These are phyloP conservation scores for Pygoscelis antarcticus DNA, from an alignment of 2,113 vertebrate genomes.

Conservation along the genomic window DNA sequence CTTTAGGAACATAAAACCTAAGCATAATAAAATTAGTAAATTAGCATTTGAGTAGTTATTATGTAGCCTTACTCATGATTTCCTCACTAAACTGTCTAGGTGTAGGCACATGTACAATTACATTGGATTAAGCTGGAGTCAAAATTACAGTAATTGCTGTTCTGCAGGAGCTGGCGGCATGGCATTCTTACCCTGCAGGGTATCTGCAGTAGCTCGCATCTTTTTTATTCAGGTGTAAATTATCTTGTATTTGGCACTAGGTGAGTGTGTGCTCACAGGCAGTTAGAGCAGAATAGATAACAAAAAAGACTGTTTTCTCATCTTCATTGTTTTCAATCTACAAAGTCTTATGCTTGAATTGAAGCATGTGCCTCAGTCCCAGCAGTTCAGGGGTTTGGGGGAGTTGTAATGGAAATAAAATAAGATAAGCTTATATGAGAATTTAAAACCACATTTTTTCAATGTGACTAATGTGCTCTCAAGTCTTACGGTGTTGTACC, in stretches of 20 bases:
- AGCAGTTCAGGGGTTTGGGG: not conserved
- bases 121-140: not conserved
- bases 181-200: not conserved
- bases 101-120: not conserved
- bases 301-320: not conserved
- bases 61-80: not conserved
- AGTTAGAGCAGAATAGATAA: not conserved
- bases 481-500: not conserved
- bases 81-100: not conserved
- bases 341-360: not conserved
- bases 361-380: not conserved
- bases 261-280: not conserved
- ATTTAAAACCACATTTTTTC: not conserved
- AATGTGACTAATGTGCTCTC: not conserved
- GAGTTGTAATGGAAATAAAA: not conserved
- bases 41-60: not conserved
- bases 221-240: slow-evolving; percentile 5
- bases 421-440: not conserved
- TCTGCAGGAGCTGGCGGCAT: not conserved
- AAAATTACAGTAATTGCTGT: not conserved
- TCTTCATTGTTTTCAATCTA: not conserved
- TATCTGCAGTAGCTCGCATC: not conserved
- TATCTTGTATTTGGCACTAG: not conserved
- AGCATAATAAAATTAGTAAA: not conserved
- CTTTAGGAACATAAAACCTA: not conserved